Evolutionary conservation across 1,140 invertebrate species (phyloP), one percentile per base, ranked within the genome.

Genomic region (Fopius arisanus): DNA sequence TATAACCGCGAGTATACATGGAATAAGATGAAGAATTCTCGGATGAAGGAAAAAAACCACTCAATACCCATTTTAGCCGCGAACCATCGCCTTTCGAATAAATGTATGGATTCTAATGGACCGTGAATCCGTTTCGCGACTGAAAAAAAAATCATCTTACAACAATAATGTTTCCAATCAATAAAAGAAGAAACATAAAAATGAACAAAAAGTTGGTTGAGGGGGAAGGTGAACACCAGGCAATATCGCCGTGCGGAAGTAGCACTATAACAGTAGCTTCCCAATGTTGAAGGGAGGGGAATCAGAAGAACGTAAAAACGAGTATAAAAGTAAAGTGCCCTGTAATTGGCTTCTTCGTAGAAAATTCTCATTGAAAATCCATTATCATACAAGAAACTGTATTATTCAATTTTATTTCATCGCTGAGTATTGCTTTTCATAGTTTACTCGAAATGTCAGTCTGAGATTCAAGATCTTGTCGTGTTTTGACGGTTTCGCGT

Each of bases 81-180:
- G 16, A n/a, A n/a, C 43, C 19, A 9, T 59, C 54, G 7, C 19
- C 10, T 28, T 23, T 23, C 23, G 23, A 23, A 5, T 23, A 59
- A 59, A 59, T 59, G 54, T 23, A 59, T 59, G 54, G 54, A 59
- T 31, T 65, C 29, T 65, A 65, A 65, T 65, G 62, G 62, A 65
- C 28, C 62, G 28, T 65, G 62, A 65, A 65, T 65, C 62, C 62
- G 54, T 62, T 48, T 33, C 26, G 16, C 62, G 28, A 31, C 10
- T n/a, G n/a, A 16, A 33, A 65, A 65, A 65, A 65, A 65, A 65
- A 29, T 14, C n/a, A 65, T 65, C 33, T 14, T n/a, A 31, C 62
- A 14, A 65, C 62, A 31, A 65, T 29, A 65, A 65, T 65, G 62
- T 33, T 65, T 6, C 28, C 26, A 65, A 65, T 65, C 14, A 33